Evolutionary conservation across 2,888 invertebrate species (phyloP).

Genomic region (Cryptosula pallasiana): DNA sequence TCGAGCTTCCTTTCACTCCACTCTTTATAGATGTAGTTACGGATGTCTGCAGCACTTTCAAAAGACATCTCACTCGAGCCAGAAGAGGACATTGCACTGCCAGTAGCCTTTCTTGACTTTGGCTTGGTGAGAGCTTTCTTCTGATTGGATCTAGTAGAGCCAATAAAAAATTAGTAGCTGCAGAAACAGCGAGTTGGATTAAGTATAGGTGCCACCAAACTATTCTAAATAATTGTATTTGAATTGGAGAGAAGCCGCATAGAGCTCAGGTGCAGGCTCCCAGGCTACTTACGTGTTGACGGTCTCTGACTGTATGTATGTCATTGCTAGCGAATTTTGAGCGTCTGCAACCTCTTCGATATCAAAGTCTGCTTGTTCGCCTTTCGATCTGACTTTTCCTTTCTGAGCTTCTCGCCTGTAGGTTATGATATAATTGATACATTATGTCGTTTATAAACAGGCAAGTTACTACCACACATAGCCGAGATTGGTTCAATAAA

Average conservation of each 20-base stretch:
- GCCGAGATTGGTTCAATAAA: no score
- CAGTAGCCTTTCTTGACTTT: background rate
- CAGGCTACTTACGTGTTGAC: background rate
- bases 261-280: no score
- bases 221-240: no score
- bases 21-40: conserved; percentile 21
- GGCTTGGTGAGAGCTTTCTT: background rate
- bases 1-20: conserved; percentile 22
- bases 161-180: no score
- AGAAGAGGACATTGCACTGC: background rate
- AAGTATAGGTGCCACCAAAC: no score
- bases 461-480: no score
- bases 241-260: no score
- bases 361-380: conserved; percentile 16
- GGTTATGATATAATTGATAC: background rate
- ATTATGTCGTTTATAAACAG: no score
- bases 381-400: background rate
- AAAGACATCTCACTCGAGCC: background rate
- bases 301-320: background rate
- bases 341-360: conserved; percentile 11
- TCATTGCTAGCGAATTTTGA: conserved; percentile 12
- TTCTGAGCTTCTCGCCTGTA: background rate
- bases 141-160: no score
- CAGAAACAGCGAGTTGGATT: no score
- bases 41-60: conserved; percentile 20